phyloP scores from a whole-genome alignment of 2,113 vertebrate genomes.

The Ochotona princeps region DNA sequence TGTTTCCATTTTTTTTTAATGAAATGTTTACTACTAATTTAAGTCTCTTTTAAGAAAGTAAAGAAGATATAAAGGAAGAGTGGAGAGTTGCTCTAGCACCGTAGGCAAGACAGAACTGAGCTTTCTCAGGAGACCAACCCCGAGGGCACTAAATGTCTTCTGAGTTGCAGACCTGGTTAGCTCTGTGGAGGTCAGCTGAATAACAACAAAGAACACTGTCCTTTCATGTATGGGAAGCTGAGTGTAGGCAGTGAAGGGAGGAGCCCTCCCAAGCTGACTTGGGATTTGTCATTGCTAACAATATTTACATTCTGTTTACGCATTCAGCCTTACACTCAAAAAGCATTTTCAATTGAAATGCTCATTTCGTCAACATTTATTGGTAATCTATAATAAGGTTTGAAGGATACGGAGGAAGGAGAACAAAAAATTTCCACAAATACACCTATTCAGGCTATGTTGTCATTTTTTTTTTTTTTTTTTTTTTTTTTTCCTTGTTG shows the following conservation, averaged over 20 bases:
- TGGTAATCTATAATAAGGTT: background rate
- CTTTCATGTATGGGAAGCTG: background rate
- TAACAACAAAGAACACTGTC: background rate
- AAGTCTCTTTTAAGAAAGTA: constrained; percentile 40
- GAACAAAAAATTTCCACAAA: constrained; percentile 7
- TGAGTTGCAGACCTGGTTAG: background rate
- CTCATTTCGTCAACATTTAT: constrained; percentile 20
- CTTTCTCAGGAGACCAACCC: constrained; percentile 16
- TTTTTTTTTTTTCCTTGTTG: too few relatives aligned
- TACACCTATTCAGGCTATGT: background rate
- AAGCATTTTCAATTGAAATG: background rate
- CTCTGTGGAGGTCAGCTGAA: background rate
- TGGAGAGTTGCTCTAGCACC: background rate
- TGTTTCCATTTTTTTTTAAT: background rate
- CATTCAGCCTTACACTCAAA: background rate
- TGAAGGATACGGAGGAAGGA: constrained; percentile 8
- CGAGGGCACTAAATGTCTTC: background rate
- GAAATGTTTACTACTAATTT: constrained; percentile 53
- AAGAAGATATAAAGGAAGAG: background rate
- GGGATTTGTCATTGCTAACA: constrained; percentile 1
- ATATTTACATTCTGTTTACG: constrained; percentile 3
- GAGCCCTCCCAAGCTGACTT: background rate
- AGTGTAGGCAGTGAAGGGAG: background rate
- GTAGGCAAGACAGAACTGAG: constrained; percentile 4
- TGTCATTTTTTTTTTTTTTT: too few relatives aligned